Evolutionary conservation across 2,888 invertebrate genomes (phyloP), one percentile per base, ranked within the genome.

Genomic region (Dyspetes luteomarginatus): DNA sequence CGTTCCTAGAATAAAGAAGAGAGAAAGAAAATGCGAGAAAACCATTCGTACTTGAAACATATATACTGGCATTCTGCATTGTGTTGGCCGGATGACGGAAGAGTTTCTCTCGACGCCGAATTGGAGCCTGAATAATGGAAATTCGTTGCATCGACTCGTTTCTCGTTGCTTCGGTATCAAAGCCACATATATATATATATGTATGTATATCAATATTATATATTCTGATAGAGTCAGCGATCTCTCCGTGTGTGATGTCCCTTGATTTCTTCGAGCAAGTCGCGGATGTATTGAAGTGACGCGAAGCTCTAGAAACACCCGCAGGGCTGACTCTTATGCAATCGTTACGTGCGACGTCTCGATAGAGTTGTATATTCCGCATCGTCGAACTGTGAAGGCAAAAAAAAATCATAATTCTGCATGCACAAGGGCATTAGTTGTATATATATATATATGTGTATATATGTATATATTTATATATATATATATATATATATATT

Each of bases 51-150:
- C 50, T 41, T 72, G 65, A 28, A 45, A 30, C n/a, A n/a, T 17
- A 45, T 28, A 48, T 56, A 43, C 36, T 12, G 17, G 12, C 58
- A 78, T 74, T 78, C 36, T 62, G 69, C 74, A 73, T 73, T 73
- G 78, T n/a, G n/a, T 73, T 74, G 48, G 64, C 62, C 22, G 62
- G 48, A 69, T 72, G 72, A 77, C 62, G 72, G 55, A 56, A 41
- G 45, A 50, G 22, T 56, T 64, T 62, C 50, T 55, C 58, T 64
- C 17, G 3, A 41, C 55, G 12, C 62, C 43, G 56, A 73, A 77
- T 72, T 64, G 62, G 4, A n/a, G 50, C 67, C 26, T 77, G 80
- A 81, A 77, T 73, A 81, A 77, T 81, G 62, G 24, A 81, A 56
- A 68, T 73, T 43, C 60, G 60, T 64, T 68, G 56, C 72, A 77